These are phyloP conservation scores for Cosmopolites sordidus DNA, from an alignment of 2,888 invertebrate species.

Conservation along the genomic window DNA sequence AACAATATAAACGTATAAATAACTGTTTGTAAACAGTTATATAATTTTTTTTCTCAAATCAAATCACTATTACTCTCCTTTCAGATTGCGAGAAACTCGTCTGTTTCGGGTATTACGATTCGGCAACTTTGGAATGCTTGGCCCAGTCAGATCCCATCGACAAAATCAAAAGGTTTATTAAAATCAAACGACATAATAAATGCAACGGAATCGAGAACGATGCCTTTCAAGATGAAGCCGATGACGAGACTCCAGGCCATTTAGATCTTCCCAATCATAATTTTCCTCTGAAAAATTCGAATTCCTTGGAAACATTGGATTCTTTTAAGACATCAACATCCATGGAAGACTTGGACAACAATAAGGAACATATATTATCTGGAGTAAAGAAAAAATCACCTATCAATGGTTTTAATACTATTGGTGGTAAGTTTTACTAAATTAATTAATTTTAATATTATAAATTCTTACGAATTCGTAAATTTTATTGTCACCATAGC, in stretches of 20 bases:
- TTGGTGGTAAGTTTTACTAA: constrained; percentile 10
- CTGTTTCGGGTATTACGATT: constrained; percentile 68
- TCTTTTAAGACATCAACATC: constrained; percentile 34
- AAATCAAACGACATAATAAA: constrained; percentile 25
- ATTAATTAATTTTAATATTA: no score
- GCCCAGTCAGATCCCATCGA: constrained; percentile 61
- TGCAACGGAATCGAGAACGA: constrained; percentile 46
- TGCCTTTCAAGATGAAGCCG: constrained; percentile 35
- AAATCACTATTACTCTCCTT: constrained; percentile 29
- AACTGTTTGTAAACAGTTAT: no score
- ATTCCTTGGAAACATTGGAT: constrained; percentile 26
- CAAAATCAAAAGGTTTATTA: constrained; percentile 51
- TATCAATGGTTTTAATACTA: constrained; percentile 37
- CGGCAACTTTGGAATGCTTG: constrained; percentile 59
- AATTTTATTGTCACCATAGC: no score
- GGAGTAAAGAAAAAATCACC: constrained; percentile 46
- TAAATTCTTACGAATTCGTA: no score
- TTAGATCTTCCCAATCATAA: constrained; percentile 3
- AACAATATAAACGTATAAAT: no score
- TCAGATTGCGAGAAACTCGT: constrained; percentile 65
- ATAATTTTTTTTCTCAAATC: no score
- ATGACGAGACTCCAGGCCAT: constrained; percentile 10
- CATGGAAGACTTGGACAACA: constrained; percentile 41
- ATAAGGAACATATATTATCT: constrained; percentile 33
- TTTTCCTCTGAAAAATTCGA: constrained; percentile 19